Percentiles rank a stretch among this genome's conserved stretches.
These are phyloP conservation scores for Caenorhabditis sulstoni DNA, from an alignment of 2,888 invertebrate species.

Conservation along the genomic window DNA sequence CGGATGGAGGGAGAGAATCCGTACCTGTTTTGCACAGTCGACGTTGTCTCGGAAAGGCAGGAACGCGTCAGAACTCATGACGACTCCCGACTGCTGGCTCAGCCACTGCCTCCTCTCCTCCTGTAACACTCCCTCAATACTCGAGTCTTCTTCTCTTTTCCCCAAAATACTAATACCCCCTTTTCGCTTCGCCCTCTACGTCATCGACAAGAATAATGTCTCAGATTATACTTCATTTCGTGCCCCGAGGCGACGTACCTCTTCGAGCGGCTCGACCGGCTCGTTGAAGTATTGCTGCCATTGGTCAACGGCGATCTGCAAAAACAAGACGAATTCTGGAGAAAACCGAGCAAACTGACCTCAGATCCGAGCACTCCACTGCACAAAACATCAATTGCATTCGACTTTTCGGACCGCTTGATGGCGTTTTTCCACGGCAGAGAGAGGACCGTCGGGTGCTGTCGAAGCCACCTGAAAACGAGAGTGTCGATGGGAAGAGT, in stretches of 20 bases:
- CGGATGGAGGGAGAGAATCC: background rate
- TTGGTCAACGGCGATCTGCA: slow-evolving; percentile 69
- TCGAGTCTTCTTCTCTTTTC: background rate
- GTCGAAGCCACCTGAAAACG: slow-evolving; percentile 88
- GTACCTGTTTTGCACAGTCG: slow-evolving; percentile 83
- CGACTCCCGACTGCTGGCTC: slow-evolving; percentile 84
- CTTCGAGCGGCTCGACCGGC: slow-evolving; percentile 75
- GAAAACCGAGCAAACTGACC: slow-evolving; percentile 24
- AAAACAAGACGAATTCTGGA: slow-evolving; percentile 1
- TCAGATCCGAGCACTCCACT: slow-evolving; percentile 78
- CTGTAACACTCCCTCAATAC: slow-evolving; percentile 61
- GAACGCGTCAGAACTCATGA: slow-evolving; percentile 96
- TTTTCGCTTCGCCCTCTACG: slow-evolving; percentile 17
- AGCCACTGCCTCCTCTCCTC: slow-evolving; percentile 82
- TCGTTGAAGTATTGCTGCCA: slow-evolving; percentile 78
- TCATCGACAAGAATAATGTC: slow-evolving; percentile 20
- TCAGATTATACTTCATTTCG: slow-evolving; percentile 43
- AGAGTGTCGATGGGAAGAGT: background rate
- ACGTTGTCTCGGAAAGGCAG: slow-evolving; percentile 98
- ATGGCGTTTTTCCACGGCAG: slow-evolving; percentile 91
- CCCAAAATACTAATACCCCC: slow-evolving; percentile 34
- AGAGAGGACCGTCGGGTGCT: slow-evolving; percentile 89
- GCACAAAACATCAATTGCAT: slow-evolving; percentile 88
- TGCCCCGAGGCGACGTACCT: slow-evolving; percentile 68
- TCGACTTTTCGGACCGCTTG: slow-evolving; percentile 93